phyloP scores from a whole-genome alignment of 2,113 vertebrate genomes.

The Pseudois nayaur region DNA sequence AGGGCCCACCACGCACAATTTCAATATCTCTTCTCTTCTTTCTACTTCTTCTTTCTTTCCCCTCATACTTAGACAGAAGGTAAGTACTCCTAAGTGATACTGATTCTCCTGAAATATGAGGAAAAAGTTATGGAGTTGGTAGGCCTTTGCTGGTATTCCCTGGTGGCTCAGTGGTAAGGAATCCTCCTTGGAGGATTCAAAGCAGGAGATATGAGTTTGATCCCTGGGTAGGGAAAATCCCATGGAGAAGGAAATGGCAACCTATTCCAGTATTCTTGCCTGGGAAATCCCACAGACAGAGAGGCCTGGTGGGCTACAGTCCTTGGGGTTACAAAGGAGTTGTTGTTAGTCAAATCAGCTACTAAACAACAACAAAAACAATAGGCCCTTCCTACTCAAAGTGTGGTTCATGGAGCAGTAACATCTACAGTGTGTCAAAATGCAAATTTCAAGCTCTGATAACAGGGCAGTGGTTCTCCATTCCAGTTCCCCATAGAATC shows the following conservation, averaged over 20 bases:
- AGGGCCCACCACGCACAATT: background rate
- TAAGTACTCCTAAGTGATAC: background rate
- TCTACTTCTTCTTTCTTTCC: background rate
- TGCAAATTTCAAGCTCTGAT: background rate
- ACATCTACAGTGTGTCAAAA: background rate
- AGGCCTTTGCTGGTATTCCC: background rate
- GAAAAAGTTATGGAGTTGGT: background rate
- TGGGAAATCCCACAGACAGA: background rate
- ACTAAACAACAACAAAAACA: background rate
- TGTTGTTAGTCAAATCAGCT: background rate
- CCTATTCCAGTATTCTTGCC: background rate
- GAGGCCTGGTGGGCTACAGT: background rate
- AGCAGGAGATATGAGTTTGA: background rate
- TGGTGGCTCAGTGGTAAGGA: background rate
- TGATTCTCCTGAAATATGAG: background rate
- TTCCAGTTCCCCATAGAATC: background rate
- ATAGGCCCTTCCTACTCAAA: background rate
- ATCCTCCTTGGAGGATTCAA: background rate
- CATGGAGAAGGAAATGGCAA: background rate
- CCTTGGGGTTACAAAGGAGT: background rate
- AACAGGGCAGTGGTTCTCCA: background rate
- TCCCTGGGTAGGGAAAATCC: background rate
- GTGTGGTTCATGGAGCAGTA: background rate
- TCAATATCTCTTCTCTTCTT: background rate
- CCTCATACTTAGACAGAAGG: background rate